These are phyloP conservation scores for Centropus bengalensis DNA, from an alignment of 2,113 vertebrate genomes.

Conservation along the genomic window DNA sequence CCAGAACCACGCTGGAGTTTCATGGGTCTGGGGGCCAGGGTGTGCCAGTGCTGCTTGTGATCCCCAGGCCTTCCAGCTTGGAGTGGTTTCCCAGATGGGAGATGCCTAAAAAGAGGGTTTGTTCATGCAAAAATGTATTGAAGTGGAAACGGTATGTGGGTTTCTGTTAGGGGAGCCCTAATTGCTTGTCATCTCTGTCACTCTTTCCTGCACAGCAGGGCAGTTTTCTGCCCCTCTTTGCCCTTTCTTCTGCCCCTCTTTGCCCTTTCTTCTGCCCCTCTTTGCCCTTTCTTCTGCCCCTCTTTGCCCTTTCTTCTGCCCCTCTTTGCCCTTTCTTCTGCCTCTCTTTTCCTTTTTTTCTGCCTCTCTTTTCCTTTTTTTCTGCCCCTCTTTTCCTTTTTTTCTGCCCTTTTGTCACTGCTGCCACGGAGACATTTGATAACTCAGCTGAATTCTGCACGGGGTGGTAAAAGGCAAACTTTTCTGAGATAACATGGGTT, in stretches of 20 bases:
- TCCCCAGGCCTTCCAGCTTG: too few relatives aligned
- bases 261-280: neutral
- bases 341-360: too few relatives aligned
- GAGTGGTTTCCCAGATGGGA: neutral
- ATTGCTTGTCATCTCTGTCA: too few relatives aligned
- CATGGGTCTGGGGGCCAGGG: too few relatives aligned
- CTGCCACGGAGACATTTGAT: too few relatives aligned
- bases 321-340: too few relatives aligned
- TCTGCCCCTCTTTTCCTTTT: neutral
- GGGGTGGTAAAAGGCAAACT: neutral
- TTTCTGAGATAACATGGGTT: accelerated
- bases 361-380: too few relatives aligned
- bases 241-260: too few relatives aligned
- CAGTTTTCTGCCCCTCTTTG: neutral
- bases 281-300: neutral
- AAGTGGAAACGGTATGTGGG: accelerated
- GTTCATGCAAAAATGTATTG: accelerated
- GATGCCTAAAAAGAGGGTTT: neutral
- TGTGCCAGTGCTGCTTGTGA: too few relatives aligned
- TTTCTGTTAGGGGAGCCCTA: accelerated
- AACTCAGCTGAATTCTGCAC: accelerated
- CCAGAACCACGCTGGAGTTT: neutral
- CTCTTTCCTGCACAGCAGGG: too few relatives aligned
- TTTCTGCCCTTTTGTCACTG: accelerated
- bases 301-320: neutral